Conservation (phyloP, 1,140 invertebrate genomes). For the Thaumetopoea pityocampa region DNA sequence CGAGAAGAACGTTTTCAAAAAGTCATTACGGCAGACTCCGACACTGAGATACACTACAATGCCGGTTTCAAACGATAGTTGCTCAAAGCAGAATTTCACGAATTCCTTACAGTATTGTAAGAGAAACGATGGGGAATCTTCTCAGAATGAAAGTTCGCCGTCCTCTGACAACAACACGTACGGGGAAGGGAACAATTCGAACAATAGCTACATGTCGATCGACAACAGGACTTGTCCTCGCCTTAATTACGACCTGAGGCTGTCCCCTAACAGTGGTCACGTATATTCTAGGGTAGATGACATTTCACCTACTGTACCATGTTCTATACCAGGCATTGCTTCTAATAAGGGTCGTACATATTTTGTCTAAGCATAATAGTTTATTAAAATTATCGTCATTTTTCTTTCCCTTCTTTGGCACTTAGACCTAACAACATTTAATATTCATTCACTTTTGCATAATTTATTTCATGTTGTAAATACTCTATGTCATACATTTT, state of each 20-base stretch:
- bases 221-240: slow-evolving; percentile 69
- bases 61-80: slow-evolving; percentile 67
- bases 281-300: slow-evolving; percentile 72
- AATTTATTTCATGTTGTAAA: slow-evolving; percentile 24
- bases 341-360: slow-evolving; percentile 62
- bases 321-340: slow-evolving; percentile 44
- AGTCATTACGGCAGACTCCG: slow-evolving; percentile 62
- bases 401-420: slow-evolving; percentile 17
- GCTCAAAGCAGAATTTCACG: slow-evolving; percentile 67
- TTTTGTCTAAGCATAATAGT: slow-evolving; percentile 47
- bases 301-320: slow-evolving; percentile 60
- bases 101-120: slow-evolving; percentile 68
- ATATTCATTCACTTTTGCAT: slow-evolving; percentile 13
- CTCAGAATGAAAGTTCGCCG: slow-evolving; percentile 66
- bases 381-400: slow-evolving; percentile 9
- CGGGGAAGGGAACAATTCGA: slow-evolving; percentile 69
- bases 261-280: slow-evolving; percentile 66
- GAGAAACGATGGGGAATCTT: slow-evolving; percentile 57
- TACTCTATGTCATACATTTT: slow-evolving; percentile 30
- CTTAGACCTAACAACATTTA: slow-evolving; percentile 13
- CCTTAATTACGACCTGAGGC: slow-evolving; percentile 73
- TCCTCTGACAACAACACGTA: slow-evolving; percentile 68
- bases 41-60: slow-evolving; percentile 69
- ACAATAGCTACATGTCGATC: slow-evolving; percentile 74
- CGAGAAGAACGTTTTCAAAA: slow-evolving; percentile 67